A percentile compares a stretch with the other conserved stretches of the same genome.
Evolutionary conservation across 2,113 vertebrate species (phyloP).

Genomic region (Stigmatopora argus): DNA sequence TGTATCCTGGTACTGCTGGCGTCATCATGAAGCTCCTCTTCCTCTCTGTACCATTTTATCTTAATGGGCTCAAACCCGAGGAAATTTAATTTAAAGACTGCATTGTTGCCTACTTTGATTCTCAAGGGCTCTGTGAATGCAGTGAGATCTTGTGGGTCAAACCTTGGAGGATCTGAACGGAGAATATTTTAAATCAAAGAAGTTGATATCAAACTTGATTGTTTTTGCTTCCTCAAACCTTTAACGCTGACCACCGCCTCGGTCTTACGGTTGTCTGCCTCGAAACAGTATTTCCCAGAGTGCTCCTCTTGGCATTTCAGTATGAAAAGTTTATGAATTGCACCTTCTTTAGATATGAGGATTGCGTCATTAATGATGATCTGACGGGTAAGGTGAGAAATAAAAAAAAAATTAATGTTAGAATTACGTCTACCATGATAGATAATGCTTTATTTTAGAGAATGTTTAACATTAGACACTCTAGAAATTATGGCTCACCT

Average conservation of each 20-base stretch:
- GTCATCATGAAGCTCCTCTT: conserved; percentile 67
- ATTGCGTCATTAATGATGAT: conserved; percentile 69
- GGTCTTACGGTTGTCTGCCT: conserved; percentile 73
- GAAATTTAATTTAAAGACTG: conserved; percentile 76
- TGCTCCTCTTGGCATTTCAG: conserved; percentile 64
- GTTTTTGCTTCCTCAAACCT: conserved; percentile 51
- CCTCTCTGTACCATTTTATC: conserved; percentile 79
- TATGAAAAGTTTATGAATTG: conserved; percentile 72
- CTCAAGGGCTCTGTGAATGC: conserved; percentile 68
- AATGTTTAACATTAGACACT: neutral
- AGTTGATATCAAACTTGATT: neutral
- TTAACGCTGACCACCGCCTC: conserved; percentile 66
- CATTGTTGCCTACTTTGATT: conserved; percentile 74
- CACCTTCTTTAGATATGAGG: conserved; percentile 70
- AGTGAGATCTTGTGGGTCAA: conserved; percentile 65
- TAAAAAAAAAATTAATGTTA: neutral
- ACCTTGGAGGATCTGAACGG: conserved; percentile 75
- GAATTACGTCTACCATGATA: neutral
- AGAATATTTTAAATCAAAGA: neutral
- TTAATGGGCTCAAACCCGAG: conserved; percentile 74
- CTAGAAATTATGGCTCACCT: conserved; percentile 59
- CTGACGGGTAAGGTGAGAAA: conserved; percentile 51
- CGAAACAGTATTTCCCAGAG: conserved; percentile 81
- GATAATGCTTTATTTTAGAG: neutral
- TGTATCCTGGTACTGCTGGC: conserved; percentile 61